These are phyloP conservation scores for Alligator sinensis DNA, from an alignment of 2,113 vertebrate species.

Conservation along the genomic window DNA sequence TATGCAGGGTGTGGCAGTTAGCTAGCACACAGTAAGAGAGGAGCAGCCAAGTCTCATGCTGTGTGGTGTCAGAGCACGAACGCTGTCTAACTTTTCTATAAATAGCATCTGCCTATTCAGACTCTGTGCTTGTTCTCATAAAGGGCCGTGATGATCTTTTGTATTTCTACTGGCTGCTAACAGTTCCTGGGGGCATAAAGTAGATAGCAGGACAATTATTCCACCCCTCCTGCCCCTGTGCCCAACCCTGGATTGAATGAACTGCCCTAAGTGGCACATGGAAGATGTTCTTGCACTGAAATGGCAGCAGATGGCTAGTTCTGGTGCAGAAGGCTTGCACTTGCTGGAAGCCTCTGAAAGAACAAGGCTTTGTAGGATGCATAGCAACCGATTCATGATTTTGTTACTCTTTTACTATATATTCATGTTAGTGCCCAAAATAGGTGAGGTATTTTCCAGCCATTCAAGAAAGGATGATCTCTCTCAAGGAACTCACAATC, in stretches of 20 bases:
- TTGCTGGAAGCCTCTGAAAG: slow-evolving; percentile 35
- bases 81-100: slow-evolving; percentile 54
- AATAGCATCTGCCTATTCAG: slow-evolving; percentile 63
- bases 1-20: not conserved
- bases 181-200: slow-evolving; percentile 58
- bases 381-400: slow-evolving; percentile 18
- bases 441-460: slow-evolving; percentile 6
- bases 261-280: slow-evolving; percentile 6
- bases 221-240: not conserved
- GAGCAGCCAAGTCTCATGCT: slow-evolving; percentile 43
- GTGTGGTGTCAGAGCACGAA: slow-evolving; percentile 54
- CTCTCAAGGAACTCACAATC: slow-evolving; percentile 37
- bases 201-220: slow-evolving; percentile 47
- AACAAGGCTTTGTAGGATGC: slow-evolving; percentile 23
- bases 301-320: slow-evolving; percentile 49
- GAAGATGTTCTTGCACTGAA: slow-evolving; percentile 28
- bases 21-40: not conserved
- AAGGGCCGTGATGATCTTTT: slow-evolving; percentile 49
- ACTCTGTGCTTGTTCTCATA: slow-evolving; percentile 61
- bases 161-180: slow-evolving; percentile 63
- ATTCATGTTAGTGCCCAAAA: not conserved
- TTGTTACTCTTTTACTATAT: slow-evolving; percentile 51
- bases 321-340: slow-evolving; percentile 16
- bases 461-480: slow-evolving; percentile 55
- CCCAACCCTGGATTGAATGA: not conserved